Evolutionary conservation across 2,797 vertebrate genomes (phyloP), one percentile per base, ranked within the genome.

Genomic region (Schizopygopsis pylzovi): DNA sequence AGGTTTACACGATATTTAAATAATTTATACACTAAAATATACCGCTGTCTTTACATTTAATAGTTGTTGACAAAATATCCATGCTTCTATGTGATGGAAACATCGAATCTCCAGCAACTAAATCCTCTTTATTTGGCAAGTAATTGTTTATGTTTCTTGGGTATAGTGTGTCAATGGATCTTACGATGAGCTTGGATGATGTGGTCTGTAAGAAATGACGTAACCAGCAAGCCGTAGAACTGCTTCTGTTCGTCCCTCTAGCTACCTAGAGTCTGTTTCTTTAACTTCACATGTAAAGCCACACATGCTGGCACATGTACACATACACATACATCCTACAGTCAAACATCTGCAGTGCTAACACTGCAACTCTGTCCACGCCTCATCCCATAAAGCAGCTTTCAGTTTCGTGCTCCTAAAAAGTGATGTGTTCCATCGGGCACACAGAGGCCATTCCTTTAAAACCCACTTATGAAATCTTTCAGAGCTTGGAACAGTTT

Each of bases 151-250:
- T n/a, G 75, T 82, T 88, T 81, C 72, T 15, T 70, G 7, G 7
- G 45, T 73, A 43, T 61, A 4, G 28, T n/a, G n/a, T 28, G 37
- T 76, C 45, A 68, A 12, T 7, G 20, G 18, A 80, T 15, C 45
- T 75, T 56, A 78, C 18, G 18, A 15, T 52, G 37, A 73, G 79
- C 54, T 41, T 6, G 52, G 47, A 15, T 88, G 88, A 90, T 28
- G 10, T 75, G 83, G 28, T 87, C 85, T 87, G 90, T 56, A 13
- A 59, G 63, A 20, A 54, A 70, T 80, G 79, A 85, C 15, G 11
- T 80, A 79, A 91, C 37, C 5, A 1, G 43, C 61, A 83, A 85
- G 68, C 75, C 80, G 2, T 12, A 83, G 37, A 79, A 41, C 78
- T 61, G 72, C 87, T 81, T 83, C 79, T 85, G 39, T 83, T 0